phyloP scores from a whole-genome alignment of 2,797 vertebrate species.

The Aselliscus stoliczkanus region DNA sequence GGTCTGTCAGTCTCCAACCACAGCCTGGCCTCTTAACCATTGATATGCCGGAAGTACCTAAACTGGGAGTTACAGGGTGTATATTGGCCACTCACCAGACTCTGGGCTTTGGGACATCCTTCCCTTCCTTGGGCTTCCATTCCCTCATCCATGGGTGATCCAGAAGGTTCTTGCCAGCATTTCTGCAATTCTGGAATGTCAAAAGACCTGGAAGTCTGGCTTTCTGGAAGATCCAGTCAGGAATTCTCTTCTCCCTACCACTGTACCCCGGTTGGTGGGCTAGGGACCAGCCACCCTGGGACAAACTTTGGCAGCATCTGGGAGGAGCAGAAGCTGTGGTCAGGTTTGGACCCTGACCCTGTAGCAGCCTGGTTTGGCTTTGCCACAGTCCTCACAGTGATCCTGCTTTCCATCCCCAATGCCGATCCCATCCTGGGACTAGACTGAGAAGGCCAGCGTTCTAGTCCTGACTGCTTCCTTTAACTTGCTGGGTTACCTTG shows the following conservation, averaged over 20 bases:
- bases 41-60: neutral
- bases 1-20: neutral
- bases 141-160: neutral
- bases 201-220: neutral
- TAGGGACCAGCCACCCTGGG: neutral
- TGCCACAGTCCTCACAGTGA: neutral
- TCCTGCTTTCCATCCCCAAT: too few relatives aligned
- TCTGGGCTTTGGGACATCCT: neutral
- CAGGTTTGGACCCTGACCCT: neutral
- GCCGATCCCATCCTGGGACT: neutral
- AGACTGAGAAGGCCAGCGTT: neutral
- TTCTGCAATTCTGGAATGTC: neutral
- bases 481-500: neutral
- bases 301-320: neutral
- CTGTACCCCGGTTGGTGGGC: neutral
- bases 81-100: too few relatives aligned
- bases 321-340: fast-evolving
- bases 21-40: neutral
- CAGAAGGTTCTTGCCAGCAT: neutral
- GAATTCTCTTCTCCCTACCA: neutral
- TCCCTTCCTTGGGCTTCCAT: neutral
- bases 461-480: neutral
- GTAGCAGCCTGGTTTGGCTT: neutral
- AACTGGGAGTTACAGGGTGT: neutral
- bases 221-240: neutral